These are phyloP conservation scores for Cotesia chilonis DNA, from an alignment of 1,140 invertebrate species.

Conservation along the genomic window DNA sequence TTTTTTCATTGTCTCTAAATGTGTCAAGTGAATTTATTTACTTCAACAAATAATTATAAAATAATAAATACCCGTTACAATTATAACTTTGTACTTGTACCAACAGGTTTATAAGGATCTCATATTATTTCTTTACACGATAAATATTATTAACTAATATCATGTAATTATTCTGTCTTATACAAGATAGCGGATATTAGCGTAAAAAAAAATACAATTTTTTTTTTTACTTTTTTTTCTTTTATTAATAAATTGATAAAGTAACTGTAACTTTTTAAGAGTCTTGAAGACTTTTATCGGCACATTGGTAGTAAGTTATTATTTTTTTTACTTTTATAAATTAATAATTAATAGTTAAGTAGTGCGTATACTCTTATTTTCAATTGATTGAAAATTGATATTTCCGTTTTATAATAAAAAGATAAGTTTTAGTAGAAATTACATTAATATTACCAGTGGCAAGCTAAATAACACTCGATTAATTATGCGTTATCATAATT, in stretches of 20 bases:
- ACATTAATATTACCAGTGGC: slow-evolving; percentile 23
- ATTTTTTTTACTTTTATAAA: not conserved
- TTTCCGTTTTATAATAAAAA: not conserved
- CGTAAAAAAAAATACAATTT: not conserved
- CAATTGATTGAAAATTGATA: slow-evolving; percentile 21
- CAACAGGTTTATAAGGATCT: slow-evolving; percentile 20
- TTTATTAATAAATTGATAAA: slow-evolving; percentile 4
- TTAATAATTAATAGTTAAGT: slow-evolving; percentile 21
- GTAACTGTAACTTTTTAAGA: not conserved
- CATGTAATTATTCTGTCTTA: not conserved
- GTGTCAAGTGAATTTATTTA: not conserved
- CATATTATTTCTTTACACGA: not conserved
- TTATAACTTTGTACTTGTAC: slow-evolving; percentile 33
- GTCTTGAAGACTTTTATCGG: slow-evolving; percentile 3
- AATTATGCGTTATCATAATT: not conserved
- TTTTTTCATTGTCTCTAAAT: too few species aligned
- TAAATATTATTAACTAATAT: slow-evolving; percentile 23
- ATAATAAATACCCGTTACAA: slow-evolving; percentile 20
- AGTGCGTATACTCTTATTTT: slow-evolving; percentile 13
- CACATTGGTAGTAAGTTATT: slow-evolving; percentile 24
- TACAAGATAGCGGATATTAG: slow-evolving; percentile 5
- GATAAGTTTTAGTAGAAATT: slow-evolving; percentile 10
- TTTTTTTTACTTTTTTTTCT: not conserved
- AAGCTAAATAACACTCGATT: slow-evolving; percentile 34
- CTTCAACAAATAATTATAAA: not conserved